Conservation (phyloP, 2,888 invertebrate species). For the Clusia tigrina region DNA sequence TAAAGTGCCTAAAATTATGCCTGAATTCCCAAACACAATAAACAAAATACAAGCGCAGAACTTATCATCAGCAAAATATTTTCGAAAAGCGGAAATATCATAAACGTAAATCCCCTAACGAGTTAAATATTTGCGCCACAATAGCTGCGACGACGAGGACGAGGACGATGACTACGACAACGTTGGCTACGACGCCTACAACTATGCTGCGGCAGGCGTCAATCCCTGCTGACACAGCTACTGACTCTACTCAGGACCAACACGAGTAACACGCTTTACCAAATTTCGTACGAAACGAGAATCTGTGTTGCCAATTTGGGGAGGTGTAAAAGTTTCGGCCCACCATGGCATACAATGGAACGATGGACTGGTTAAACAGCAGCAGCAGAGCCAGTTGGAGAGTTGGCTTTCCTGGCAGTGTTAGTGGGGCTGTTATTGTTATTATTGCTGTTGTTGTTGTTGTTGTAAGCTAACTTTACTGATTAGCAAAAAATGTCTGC, state of each 20-base stretch:
- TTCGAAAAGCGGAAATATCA: background rate
- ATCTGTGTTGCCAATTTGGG: constrained; percentile 1
- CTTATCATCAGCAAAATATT: background rate
- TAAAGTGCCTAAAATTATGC: background rate
- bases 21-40: background rate
- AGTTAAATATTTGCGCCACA: no score
- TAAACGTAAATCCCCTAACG: no score
- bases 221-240: no score
- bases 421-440: background rate
- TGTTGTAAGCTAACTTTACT: constrained; percentile 31
- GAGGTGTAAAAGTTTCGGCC: background rate
- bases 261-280: background rate
- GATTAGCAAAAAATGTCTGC: constrained; percentile 51
- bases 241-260: no score
- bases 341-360: no score
- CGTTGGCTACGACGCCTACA: no score
- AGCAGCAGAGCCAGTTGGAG: background rate
- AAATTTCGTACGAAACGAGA: background rate
- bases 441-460: background rate
- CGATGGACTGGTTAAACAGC: no score
- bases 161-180: no score
- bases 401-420: background rate
- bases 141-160: no score
- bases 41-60: background rate
- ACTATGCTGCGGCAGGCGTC: no score